Evolutionary conservation across 2,888 invertebrate species (phyloP), one percentile per base, ranked within the genome.

Genomic region (Mechanitis mazaeus): DNA sequence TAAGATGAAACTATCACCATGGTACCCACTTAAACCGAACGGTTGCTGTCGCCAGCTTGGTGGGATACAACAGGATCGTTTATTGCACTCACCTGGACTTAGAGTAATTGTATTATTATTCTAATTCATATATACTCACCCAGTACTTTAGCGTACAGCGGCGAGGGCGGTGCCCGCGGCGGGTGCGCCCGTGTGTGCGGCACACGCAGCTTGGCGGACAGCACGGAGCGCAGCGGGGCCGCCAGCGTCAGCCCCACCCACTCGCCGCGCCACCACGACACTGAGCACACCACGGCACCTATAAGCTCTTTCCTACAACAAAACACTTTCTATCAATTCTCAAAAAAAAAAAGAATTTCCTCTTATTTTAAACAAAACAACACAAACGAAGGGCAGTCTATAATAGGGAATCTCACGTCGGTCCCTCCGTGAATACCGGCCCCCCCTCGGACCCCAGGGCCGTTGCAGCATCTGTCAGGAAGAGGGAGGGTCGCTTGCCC

Each of bases 191-290:
- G 79, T 28, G 70, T 69, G n/a, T 80, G 79, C 28, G 89, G 84
- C 60, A 91, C 82, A 1, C 79, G 69, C 58, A 87, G 83, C 72
- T 85, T 85, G 69, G 81, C 83, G 3, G 79, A 79, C 64, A 85
- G 87, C 63, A 89, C 90, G 1, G 91, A 81, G 54, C 78, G 76
- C 33, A 93, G 79, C 65, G 91, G 91, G 38, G 91, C 92, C 54
- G 87, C 86, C 65, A 93, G 84, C 11, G 93, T 92, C 66, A 92
- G 90, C 59, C 93, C 92, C 65, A 92, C 91, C 91, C 92, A 92
- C 80, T 93, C 93, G 6, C 92, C 92, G 42, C 91, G 87, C 84
- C 92, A 93, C 92, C 92, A 92, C 62, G 91, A 91, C 70, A 92
- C 85, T 69, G 92, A 86, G 71, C 91, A 91, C 54, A 93, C 86